Percentiles rank a stretch among this genome's conserved stretches.
These are phyloP conservation scores for Maniola jurtina DNA, from an alignment of 1,140 invertebrate species.

Conservation along the genomic window DNA sequence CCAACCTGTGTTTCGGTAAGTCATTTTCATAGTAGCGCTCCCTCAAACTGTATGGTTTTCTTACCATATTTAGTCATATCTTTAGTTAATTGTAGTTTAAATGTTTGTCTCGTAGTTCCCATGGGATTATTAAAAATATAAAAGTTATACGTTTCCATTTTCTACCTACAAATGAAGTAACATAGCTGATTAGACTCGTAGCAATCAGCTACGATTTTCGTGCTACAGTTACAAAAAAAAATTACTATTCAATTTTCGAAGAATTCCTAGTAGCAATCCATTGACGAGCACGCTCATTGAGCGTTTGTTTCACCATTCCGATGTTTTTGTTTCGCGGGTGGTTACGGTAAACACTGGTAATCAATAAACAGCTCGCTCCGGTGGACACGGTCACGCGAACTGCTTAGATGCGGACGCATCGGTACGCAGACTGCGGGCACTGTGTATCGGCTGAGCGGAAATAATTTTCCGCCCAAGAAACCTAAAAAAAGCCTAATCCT, in stretches of 20 bases:
- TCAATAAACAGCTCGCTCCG: constrained; percentile 68
- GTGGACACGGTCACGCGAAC: constrained; percentile 66
- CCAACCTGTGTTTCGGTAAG: no score
- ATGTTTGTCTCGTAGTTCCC: no score
- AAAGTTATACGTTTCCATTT: no score
- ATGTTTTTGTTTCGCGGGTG: constrained; percentile 45
- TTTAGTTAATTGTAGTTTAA: no score
- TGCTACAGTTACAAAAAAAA: not conserved
- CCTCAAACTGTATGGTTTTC: no score
- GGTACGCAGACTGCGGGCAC: constrained; percentile 46
- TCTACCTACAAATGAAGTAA: no score
- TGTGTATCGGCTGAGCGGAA: constrained; percentile 18
- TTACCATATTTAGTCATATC: no score
- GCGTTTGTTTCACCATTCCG: constrained; percentile 20
- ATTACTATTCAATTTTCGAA: not conserved
- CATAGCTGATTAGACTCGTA: no score
- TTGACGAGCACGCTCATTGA: not conserved
- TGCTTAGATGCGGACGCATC: constrained; percentile 54
- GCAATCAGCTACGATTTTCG: not conserved
- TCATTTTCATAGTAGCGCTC: no score
- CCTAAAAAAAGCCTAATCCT: no score
- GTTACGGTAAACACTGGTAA: constrained; percentile 68
- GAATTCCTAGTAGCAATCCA: constrained; percentile 17
- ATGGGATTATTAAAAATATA: no score
- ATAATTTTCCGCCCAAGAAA: no score